A percentile compares a stretch with the other conserved stretches of the same genome.
Evolutionary conservation across 1,140 invertebrate genomes (phyloP).

Genomic region (Drosophila grimshawi): DNA sequence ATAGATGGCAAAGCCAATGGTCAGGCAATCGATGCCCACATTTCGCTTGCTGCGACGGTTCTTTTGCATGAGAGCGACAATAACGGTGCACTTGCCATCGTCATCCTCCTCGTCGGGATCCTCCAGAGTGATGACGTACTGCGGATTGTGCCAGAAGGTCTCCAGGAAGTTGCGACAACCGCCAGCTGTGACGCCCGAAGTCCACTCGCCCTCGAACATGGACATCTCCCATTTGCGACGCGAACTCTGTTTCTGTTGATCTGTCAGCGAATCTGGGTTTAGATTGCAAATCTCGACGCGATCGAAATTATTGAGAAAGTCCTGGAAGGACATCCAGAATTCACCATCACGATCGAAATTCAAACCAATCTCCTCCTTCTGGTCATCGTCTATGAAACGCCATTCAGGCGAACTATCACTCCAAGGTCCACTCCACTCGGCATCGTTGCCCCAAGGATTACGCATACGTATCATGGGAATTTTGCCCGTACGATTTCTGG

Average conservation of each 20-base stretch:
- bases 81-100: constrained; percentile 96
- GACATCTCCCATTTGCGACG: constrained; percentile 97
- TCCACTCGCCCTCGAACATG: constrained; percentile 97
- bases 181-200: constrained; percentile 93
- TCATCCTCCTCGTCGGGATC: constrained; percentile 97
- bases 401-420: constrained; percentile 97
- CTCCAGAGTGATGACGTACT: constrained; percentile 95
- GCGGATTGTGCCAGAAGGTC: constrained; percentile 98
- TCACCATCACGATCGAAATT: constrained; percentile 98
- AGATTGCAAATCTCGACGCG: constrained; percentile 98
- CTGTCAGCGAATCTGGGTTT: constrained; percentile 95
- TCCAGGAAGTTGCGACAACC: constrained; percentile 99
- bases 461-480: constrained; percentile 93
- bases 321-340: constrained; percentile 98
- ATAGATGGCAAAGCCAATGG: constrained; percentile 98
- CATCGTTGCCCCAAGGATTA: constrained; percentile 99
- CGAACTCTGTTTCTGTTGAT: constrained; percentile 88
- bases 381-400: constrained; percentile 94
- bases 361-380: constrained; percentile 95
- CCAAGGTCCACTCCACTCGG: constrained; percentile 99
- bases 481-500: constrained; percentile 91
- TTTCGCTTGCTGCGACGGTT: constrained; percentile 95
- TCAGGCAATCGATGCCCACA: constrained; percentile 96
- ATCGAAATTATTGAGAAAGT: constrained; percentile 90
- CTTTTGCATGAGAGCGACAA: constrained; percentile 97